Evolutionary conservation across 2,113 vertebrate genomes (phyloP).

Genomic region (Paedocypris sp.): DNA sequence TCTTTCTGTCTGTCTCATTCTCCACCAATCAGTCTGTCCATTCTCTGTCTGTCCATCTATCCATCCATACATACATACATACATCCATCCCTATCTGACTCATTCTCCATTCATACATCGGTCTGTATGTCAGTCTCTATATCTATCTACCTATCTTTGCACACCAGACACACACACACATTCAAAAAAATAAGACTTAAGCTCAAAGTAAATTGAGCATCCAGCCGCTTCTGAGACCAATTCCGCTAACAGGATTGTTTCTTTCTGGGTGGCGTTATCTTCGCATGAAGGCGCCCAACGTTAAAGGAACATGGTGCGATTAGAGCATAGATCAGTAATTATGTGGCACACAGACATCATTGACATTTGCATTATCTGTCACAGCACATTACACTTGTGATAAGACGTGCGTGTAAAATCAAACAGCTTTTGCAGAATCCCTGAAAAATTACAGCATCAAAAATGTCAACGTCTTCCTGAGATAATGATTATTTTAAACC

Average conservation of each 20-base stretch:
- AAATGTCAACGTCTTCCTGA: not conserved
- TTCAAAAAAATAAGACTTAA: too few species aligned
- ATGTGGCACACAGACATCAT: not conserved
- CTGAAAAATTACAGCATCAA: not conserved
- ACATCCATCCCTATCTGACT: too few species aligned
- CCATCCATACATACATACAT: too few species aligned
- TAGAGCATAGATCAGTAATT: conserved; percentile 18
- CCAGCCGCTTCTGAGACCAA: not conserved
- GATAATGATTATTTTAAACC: not conserved
- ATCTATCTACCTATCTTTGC: too few species aligned
- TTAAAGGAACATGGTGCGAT: conserved; percentile 7
- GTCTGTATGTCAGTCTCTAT: too few species aligned
- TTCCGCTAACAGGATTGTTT: not conserved
- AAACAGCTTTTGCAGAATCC: not conserved
- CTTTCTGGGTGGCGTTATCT: conserved; percentile 5
- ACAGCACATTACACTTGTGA: not conserved
- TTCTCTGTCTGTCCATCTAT: too few species aligned
- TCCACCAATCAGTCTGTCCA: too few species aligned
- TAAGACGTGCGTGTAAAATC: not conserved
- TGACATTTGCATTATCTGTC: conserved; percentile 16
- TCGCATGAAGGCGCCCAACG: conserved; percentile 8
- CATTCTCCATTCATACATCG: too few species aligned
- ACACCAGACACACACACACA: too few species aligned
- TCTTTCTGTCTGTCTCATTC: too few species aligned
- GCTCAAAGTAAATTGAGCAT: not conserved